phyloP scores from a whole-genome alignment of 2,113 vertebrate genomes.

The Daphoenositta chrysoptera region DNA sequence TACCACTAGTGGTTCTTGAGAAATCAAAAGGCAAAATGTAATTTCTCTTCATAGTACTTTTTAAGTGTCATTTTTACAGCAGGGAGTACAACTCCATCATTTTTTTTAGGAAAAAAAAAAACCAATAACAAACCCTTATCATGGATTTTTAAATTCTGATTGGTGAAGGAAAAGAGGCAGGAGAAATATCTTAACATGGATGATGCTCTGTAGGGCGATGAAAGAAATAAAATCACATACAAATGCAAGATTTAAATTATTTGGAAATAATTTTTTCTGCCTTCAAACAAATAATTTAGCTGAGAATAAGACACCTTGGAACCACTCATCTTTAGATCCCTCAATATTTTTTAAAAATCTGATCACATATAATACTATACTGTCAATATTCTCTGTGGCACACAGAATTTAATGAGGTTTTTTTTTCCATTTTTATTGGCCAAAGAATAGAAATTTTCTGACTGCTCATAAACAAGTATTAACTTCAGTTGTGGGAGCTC shows the following conservation, averaged over 20 bases:
- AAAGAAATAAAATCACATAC: not conserved
- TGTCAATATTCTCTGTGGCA: not conserved
- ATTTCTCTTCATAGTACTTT: not conserved
- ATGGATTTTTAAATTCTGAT: not conserved
- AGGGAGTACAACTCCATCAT: not conserved
- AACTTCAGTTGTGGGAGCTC: not conserved
- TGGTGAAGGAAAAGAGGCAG: not conserved
- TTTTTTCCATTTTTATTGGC: not conserved
- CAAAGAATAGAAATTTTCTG: not conserved
- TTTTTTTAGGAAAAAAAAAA: not conserved
- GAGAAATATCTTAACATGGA: not conserved
- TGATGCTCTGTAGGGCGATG: not conserved
- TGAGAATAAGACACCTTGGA: not conserved
- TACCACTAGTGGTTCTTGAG: not conserved
- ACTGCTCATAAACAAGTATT: not conserved
- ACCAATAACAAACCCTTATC: not conserved
- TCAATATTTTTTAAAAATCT: not conserved
- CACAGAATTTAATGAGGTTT: accelerated
- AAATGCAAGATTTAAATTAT: not conserved
- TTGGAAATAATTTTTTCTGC: not conserved
- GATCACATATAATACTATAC: not conserved
- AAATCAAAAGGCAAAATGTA: constrained; percentile 1
- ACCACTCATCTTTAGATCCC: not conserved
- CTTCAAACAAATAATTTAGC: not conserved
- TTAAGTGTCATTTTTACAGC: not conserved